Conservation (phyloP, 2,113 vertebrate species). For the Petaurus breviceps region DNA sequence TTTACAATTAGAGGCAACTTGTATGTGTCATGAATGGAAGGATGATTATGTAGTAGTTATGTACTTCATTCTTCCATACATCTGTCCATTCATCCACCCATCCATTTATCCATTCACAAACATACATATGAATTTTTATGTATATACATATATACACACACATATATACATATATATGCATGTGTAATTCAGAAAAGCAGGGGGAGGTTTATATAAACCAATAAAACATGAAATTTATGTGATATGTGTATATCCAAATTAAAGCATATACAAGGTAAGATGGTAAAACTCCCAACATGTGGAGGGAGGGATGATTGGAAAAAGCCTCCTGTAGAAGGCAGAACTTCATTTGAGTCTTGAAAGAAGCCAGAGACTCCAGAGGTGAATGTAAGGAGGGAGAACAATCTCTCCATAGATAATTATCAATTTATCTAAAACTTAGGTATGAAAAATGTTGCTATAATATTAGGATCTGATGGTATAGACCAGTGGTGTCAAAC, state of each 20-base stretch:
- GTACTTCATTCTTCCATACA: background rate
- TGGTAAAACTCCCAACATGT: background rate
- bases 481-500: background rate
- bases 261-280: background rate
- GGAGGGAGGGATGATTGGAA: background rate
- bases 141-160: background rate
- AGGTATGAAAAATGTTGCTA: background rate
- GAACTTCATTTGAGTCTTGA: background rate
- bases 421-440: background rate
- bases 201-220: background rate
- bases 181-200: background rate
- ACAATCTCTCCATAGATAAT: background rate
- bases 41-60: background rate
- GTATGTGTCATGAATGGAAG: background rate
- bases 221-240: background rate
- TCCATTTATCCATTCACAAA: background rate
- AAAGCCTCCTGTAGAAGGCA: background rate
- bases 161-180: background rate
- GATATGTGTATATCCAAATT: background rate
- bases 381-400: background rate
- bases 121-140: too few species aligned
- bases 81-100: background rate
- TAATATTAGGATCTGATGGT: background rate
- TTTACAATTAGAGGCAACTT: background rate
- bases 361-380: background rate